These are phyloP conservation scores for Cairina moschata DNA, from an alignment of 2,113 vertebrate species.

Conservation along the genomic window DNA sequence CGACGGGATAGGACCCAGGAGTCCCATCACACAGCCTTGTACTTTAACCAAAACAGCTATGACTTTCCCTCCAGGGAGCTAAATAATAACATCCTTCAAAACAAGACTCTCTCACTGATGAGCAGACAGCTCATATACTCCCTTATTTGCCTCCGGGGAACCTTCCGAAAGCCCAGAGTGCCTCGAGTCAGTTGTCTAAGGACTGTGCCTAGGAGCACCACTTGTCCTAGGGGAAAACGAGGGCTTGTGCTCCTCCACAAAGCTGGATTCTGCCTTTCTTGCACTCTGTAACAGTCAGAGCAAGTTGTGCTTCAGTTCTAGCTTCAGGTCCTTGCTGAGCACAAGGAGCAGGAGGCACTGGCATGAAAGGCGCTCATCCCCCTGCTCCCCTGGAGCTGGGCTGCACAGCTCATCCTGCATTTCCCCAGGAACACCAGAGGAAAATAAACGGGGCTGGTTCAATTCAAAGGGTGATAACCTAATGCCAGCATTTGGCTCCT, in stretches of 20 bases:
- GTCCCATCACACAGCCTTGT: background rate
- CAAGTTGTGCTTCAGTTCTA: background rate
- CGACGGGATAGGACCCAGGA: background rate
- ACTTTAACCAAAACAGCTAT: constrained; percentile 8
- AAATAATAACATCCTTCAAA: constrained; percentile 43
- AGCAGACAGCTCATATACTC: background rate
- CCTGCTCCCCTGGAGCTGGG: background rate
- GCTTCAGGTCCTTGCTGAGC: background rate
- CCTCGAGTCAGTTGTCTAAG: constrained; percentile 3
- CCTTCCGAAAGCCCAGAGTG: background rate
- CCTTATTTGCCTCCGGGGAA: constrained; percentile 29
- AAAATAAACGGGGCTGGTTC: background rate
- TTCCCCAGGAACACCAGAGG: background rate
- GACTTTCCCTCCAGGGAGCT: constrained; percentile 7
- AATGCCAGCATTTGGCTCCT: background rate
- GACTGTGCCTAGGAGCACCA: background rate
- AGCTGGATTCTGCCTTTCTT: background rate
- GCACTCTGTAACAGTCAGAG: background rate
- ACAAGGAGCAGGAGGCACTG: background rate
- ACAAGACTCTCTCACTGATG: constrained; percentile 12
- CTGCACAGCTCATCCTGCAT: background rate
- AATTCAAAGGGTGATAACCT: background rate
- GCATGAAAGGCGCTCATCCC: background rate
- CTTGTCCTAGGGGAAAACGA: background rate
- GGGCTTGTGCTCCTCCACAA: background rate